Evolutionary conservation across 2,888 invertebrate species (phyloP).

Genomic region (Caenorhabditis sp.): DNA sequence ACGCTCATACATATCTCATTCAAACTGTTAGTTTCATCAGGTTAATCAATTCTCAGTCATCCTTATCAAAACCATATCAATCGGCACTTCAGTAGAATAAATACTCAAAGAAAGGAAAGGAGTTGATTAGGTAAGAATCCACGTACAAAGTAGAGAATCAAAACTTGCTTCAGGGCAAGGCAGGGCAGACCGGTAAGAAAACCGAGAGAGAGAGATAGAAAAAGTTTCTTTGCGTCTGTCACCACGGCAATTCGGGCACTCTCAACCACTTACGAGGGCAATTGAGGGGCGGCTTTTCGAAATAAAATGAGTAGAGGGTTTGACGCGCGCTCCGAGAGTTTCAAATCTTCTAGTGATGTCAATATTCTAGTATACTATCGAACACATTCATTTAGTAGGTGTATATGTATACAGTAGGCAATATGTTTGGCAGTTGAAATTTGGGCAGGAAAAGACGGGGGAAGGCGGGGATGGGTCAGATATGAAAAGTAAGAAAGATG

Average conservation of each 20-base stretch:
- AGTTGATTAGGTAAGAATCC: background rate
- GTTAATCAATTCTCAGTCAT: background rate
- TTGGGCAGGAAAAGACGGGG: background rate
- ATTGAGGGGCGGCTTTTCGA: conserved; percentile 1
- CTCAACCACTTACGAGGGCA: conserved; percentile 51
- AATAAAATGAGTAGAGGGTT: background rate
- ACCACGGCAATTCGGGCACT: conserved; percentile 31
- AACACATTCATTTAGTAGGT: conserved; percentile 21
- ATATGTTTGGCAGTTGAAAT: background rate
- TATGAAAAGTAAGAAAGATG: conserved; percentile 3
- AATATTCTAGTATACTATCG: conserved; percentile 9
- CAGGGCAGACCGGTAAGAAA: conserved; percentile 28
- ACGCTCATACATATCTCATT: conserved; percentile 6
- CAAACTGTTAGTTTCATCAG: background rate
- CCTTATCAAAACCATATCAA: background rate
- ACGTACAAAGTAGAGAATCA: background rate
- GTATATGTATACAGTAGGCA: background rate
- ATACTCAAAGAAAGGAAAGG: background rate
- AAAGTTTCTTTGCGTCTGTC: conserved; percentile 12
- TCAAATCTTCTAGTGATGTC: background rate
- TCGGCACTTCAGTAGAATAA: background rate
- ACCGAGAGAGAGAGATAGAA: too few relatives aligned
- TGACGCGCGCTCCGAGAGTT: conserved; percentile 16
- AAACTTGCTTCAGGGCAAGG: conserved; percentile 21
- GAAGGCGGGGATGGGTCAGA: conserved; percentile 11